Base-by-base conservation (phyloP, 1,140 invertebrate genomes). In the Diabrotica virgifera region DNA sequence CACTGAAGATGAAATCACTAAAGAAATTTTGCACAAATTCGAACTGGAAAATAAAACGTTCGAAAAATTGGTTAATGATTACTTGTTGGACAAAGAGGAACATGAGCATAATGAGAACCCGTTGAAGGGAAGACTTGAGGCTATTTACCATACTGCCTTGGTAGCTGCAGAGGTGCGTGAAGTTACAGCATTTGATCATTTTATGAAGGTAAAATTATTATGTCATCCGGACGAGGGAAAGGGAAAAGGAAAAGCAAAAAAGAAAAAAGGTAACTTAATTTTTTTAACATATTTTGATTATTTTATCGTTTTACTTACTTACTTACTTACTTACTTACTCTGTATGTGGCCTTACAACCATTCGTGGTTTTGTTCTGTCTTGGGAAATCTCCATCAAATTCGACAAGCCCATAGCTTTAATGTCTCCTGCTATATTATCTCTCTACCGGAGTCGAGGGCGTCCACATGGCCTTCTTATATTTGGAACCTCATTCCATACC, bases 221-320 rank as follows among this genome's bases (percentile, higher is more conserved):
- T 57, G 55, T 36, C 14, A 7, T 40, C 58, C 58, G 8, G 12
- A 13, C 11, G 40, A 14, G 5, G 54, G 12, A 12, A 63, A 53
- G n/a, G 59, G 11, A 58, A 63, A 66, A 59, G 50, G 46, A 52
- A 40, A 62, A 24, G 52, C 40, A 36, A 66, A 57, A 9, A 13
- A 24, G 52, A 54, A 50, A 14, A 62, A 62, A 37, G 24, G 9
- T 11, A 54, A 62, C 24, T 24, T 24, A n/a, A n/a, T 4, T 24
- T 24, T 24, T 4, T 24, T 24, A 2, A 24, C 24, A 24, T 24
- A 24, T 24, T 24, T 24, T 24, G n/a, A n/a, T n/a, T n/a, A n/a
- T n/a, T n/a, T n/a, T n/a, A n/a, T n/a, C n/a, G n/a, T n/a, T n/a
- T n/a, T n/a, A n/a, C n/a, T n/a, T n/a, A n/a, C n/a, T n/a, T n/a